Conservation (phyloP, 1,140 invertebrate species). For the Aphis craccivora region DNA sequence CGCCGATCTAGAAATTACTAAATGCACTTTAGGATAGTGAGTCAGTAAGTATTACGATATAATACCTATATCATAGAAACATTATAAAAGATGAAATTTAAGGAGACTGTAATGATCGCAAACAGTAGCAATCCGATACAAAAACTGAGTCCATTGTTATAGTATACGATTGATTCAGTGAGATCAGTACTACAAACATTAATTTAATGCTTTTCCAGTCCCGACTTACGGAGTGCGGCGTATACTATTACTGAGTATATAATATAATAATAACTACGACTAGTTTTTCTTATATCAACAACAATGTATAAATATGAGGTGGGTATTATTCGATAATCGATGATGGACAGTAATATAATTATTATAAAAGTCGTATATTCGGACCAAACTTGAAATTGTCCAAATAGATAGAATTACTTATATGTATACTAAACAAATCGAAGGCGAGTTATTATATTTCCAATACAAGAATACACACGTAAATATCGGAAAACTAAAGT, state of each 20-base stretch:
- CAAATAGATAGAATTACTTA: neutral
- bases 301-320: neutral
- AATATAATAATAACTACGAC: neutral
- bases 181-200: neutral
- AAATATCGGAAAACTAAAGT: neutral
- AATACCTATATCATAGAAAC: neutral
- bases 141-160: slow-evolving; percentile 3
- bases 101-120: neutral
- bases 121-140: neutral
- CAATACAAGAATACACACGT: neutral
- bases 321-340: neutral
- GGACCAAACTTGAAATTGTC: neutral
- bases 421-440: neutral
- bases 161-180: neutral
- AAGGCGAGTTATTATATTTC: neutral
- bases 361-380: neutral
- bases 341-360: neutral
- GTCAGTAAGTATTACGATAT: neutral
- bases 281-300: neutral
- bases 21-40: neutral
- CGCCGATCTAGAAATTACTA: neutral
- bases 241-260: slow-evolving; percentile 10
- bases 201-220: neutral
- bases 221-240: neutral
- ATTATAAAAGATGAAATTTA: neutral